Evolutionary conservation across 1,140 invertebrate genomes (phyloP).

Genomic region (Megalopta genalis): DNA sequence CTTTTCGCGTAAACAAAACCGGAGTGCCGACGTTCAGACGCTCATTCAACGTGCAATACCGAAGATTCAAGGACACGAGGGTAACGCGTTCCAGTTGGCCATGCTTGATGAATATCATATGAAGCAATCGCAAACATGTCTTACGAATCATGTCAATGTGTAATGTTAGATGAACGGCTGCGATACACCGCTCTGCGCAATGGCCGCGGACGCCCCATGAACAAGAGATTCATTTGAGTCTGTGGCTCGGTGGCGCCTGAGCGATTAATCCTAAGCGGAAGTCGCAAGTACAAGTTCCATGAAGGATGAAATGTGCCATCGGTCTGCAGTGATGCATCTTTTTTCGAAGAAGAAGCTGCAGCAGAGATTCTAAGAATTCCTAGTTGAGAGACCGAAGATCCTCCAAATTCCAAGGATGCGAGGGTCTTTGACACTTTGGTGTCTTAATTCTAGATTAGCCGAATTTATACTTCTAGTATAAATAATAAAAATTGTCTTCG

Average conservation of each 20-base stretch:
- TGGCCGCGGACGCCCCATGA: not conserved
- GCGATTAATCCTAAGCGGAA: not conserved
- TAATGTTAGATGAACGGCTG: not conserved
- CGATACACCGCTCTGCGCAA: not conserved
- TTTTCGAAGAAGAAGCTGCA: no score
- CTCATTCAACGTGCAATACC: not conserved
- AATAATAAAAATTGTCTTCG: no score
- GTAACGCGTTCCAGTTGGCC: not conserved
- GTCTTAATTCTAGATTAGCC: no score
- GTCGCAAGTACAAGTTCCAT: no score
- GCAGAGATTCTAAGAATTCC: no score
- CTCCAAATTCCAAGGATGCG: no score
- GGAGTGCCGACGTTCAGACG: not conserved
- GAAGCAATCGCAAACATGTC: conserved; percentile 1
- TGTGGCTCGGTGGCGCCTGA: not conserved
- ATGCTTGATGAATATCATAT: not conserved
- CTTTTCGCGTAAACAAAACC: not conserved
- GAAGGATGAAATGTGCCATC: no score
- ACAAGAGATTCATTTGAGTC: not conserved
- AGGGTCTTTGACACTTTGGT: no score
- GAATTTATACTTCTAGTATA: no score
- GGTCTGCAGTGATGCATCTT: no score
- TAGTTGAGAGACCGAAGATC: no score
- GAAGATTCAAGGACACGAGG: not conserved
- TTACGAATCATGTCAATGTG: not conserved